Percentiles rank a stretch among this genome's conserved stretches.
These are phyloP conservation scores for Agonopterix arenella DNA, from an alignment of 2,888 invertebrate genomes.

Conservation along the genomic window DNA sequence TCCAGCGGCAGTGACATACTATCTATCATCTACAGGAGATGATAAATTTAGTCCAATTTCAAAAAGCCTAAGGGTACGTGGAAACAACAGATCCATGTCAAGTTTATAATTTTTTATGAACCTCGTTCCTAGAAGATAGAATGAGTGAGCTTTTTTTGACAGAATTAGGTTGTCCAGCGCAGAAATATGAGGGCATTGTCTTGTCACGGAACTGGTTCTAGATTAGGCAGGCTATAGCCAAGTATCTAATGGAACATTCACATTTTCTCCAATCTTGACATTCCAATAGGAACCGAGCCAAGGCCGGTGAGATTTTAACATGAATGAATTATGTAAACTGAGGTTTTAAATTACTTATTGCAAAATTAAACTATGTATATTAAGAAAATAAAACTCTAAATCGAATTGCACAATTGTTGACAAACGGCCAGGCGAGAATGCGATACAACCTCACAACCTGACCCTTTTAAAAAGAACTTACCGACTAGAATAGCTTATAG, in stretches of 20 bases:
- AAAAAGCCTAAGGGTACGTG: too few species aligned
- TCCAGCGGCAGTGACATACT: too few species aligned
- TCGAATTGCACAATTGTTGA: constrained; percentile 50
- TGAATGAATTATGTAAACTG: constrained; percentile 12
- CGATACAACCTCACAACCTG: constrained; percentile 40
- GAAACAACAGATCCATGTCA: too few species aligned
- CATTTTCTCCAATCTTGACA: constrained; percentile 17
- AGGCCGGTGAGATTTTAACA: constrained; percentile 23
- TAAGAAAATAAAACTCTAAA: constrained; percentile 21
- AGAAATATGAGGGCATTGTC: constrained; percentile 5
- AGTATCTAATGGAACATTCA: constrained; percentile 16
- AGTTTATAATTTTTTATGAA: background rate
- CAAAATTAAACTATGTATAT: constrained; percentile 3
- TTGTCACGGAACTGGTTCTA: constrained; percentile 5
- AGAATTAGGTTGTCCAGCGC: constrained; percentile 3
- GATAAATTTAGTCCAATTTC: too few species aligned
- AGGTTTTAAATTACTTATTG: constrained; percentile 4
- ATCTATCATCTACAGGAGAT: too few species aligned
- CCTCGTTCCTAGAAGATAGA: background rate
- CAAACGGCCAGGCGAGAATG: constrained; percentile 55
- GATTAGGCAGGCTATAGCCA: background rate
- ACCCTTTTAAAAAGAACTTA: constrained; percentile 45
- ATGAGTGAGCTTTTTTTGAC: constrained; percentile 1
- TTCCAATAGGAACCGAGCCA: constrained; percentile 12
- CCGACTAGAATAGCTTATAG: constrained; percentile 34